These are phyloP conservation scores for Mustelus asterias DNA, from an alignment of 2,113 vertebrate genomes.

Conservation along the genomic window DNA sequence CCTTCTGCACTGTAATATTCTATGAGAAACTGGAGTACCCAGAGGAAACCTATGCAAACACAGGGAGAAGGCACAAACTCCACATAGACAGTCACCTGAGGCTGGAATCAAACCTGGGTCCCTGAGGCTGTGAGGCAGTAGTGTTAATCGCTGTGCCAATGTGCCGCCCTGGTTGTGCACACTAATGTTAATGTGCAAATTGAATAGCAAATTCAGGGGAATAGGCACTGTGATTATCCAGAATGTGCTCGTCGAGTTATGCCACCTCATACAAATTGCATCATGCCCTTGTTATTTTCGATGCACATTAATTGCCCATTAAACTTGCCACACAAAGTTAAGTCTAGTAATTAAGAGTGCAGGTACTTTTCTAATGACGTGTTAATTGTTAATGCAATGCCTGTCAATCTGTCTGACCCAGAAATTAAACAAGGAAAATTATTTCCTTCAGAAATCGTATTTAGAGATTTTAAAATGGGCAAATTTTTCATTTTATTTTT, in stretches of 20 bases:
- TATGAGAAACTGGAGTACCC: no score
- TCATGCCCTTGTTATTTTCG: neutral
- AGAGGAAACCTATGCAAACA: no score
- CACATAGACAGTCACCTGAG: no score
- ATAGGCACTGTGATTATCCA: neutral
- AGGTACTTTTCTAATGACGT: neutral
- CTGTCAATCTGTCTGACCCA: neutral
- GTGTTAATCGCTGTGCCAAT: no score
- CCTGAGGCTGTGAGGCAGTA: no score
- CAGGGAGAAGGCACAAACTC: no score
- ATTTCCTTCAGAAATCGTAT: neutral
- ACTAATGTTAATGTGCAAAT: neutral
- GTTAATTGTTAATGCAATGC: neutral
- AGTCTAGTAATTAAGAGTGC: neutral
- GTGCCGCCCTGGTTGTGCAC: no score
- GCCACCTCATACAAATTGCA: neutral
- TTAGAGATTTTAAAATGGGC: neutral
- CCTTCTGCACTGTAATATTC: no score
- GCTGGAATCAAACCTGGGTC: no score
- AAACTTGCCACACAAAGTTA: neutral
- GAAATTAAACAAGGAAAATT: neutral
- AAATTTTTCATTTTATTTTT: neutral
- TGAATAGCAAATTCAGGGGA: neutral
- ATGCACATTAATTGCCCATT: neutral
- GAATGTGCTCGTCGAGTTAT: neutral